Conservation (phyloP, 2,113 vertebrate species). For the Gambusia holbrooki region DNA sequence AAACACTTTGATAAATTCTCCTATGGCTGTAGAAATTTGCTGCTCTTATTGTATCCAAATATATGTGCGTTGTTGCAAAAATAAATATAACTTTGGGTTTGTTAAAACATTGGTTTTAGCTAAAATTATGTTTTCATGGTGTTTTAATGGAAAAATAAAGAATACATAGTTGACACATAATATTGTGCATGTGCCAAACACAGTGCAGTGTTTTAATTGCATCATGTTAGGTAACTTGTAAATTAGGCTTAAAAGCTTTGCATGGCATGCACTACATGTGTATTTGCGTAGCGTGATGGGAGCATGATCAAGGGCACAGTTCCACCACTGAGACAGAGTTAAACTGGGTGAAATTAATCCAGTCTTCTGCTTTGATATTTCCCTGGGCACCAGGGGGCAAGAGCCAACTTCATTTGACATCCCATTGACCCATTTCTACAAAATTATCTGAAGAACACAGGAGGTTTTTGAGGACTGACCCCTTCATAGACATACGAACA, state of each 20-base stretch:
- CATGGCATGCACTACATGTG: constrained; percentile 17
- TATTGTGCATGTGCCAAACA: constrained; percentile 33
- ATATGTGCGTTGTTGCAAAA: constrained; percentile 13
- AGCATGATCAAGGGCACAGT: constrained; percentile 71
- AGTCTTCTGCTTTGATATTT: constrained; percentile 78
- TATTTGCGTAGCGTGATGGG: constrained; percentile 56
- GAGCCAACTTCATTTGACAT: constrained; percentile 82
- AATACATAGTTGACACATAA: background rate
- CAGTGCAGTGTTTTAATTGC: constrained; percentile 23
- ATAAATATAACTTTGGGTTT: too few relatives aligned
- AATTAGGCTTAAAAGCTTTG: constrained; percentile 45
- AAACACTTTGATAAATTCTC: constrained; percentile 25
- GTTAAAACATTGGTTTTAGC: background rate
- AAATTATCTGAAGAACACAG: constrained; percentile 67
- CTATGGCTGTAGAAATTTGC: constrained; percentile 24
- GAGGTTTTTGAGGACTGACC: constrained; percentile 45
- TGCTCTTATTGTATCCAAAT: constrained; percentile 24
- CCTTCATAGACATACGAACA: constrained; percentile 6
- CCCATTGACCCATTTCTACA: constrained; percentile 78
- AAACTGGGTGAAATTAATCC: constrained; percentile 82
- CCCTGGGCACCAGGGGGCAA: constrained; percentile 78
- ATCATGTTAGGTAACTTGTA: constrained; percentile 54
- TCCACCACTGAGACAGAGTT: constrained; percentile 72
- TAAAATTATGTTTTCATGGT: background rate
- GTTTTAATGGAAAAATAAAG: constrained; percentile 7